phyloP scores from a whole-genome alignment of 2,113 vertebrate species.

The Globicephala melas region DNA sequence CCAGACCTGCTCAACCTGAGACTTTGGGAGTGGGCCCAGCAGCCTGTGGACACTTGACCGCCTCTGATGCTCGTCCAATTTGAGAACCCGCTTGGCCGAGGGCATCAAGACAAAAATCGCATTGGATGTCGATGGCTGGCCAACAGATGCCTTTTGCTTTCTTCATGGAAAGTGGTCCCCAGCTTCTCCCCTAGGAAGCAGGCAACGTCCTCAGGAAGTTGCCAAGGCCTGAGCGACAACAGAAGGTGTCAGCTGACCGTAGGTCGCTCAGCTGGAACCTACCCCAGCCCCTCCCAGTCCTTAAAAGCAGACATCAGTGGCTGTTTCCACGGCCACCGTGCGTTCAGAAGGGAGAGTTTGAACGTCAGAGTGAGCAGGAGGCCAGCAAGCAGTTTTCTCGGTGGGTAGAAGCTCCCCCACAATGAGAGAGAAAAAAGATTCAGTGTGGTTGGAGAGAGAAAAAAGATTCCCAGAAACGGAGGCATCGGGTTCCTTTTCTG shows the following conservation, averaged over 20 bases:
- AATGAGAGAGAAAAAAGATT: neutral
- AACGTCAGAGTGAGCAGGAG: neutral
- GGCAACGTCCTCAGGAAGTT: accelerated
- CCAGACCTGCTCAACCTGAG: accelerated
- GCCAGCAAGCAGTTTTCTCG: neutral
- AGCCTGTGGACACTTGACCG: accelerated
- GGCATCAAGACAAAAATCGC: accelerated
- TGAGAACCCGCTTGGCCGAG: neutral
- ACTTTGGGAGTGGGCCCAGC: no score
- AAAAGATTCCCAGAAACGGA: neutral
- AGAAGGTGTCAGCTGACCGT: accelerated
- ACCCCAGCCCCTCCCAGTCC: neutral
- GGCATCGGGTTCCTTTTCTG: slow-evolving; percentile 81
- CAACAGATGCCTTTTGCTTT: neutral
- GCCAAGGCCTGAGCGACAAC: neutral
- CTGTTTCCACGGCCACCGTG: neutral
- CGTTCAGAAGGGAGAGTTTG: neutral
- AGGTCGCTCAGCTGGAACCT: neutral
- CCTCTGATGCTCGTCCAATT: accelerated
- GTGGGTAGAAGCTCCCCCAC: accelerated
- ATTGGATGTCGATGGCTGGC: accelerated
- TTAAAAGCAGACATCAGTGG: neutral
- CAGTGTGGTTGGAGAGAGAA: neutral
- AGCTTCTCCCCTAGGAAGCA: neutral
- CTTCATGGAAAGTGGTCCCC: neutral